These are phyloP conservation scores for Rhineura floridana DNA, from an alignment of 2,113 vertebrate genomes.

Conservation along the genomic window DNA sequence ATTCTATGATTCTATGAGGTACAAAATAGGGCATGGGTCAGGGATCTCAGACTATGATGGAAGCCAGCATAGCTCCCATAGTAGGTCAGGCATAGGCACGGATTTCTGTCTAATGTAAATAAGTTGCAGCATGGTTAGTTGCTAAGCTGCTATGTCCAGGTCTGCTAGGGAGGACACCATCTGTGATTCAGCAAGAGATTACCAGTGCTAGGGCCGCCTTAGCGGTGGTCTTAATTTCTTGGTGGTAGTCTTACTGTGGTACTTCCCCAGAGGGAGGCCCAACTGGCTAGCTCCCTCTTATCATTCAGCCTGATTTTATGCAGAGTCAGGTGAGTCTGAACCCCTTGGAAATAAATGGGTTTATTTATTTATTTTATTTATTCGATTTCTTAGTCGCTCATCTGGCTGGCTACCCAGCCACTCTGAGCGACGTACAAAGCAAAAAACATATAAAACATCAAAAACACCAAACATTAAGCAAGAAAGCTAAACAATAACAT, in stretches of 20 bases:
- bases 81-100: accelerated
- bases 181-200: neutral
- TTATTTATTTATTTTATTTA: no score
- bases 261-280: no score
- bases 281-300: neutral
- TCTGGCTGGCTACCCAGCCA: no score
- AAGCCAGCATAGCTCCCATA: neutral
- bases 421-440: no score
- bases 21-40: neutral
- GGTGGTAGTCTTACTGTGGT: neutral
- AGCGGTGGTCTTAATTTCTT: no score
- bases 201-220: no score
- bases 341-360: neutral
- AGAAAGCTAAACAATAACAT: no score
- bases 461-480: no score
- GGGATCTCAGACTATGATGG: neutral
- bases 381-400: no score
- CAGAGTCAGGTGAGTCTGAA: neutral
- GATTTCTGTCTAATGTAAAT: accelerated
- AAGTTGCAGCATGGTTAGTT: accelerated
- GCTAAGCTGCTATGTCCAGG: neutral
- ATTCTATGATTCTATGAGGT: no score
- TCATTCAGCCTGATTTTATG: neutral
- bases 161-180: neutral
- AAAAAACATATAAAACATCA: no score